Evolutionary conservation across 2,888 invertebrate species (phyloP).

Genomic region (Acleris emargana): DNA sequence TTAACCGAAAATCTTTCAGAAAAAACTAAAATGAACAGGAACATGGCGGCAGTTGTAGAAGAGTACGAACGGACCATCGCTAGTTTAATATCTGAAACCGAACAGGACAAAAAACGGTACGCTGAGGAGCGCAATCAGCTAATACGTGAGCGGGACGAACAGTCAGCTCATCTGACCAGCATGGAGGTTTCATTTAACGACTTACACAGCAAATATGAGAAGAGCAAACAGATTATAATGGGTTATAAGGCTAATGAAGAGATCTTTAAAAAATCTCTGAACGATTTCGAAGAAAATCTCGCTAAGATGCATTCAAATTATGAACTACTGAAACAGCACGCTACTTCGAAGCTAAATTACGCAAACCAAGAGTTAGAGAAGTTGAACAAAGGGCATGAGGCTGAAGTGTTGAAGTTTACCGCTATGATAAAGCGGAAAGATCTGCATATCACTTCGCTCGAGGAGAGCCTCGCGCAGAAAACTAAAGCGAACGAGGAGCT

Average conservation of each 20-base stretch:
- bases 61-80: conserved; percentile 92
- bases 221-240: conserved; percentile 84
- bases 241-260: conserved; percentile 86
- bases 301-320: conserved; percentile 92
- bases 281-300: conserved; percentile 87
- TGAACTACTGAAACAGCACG: conserved; percentile 93
- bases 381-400: conserved; percentile 88
- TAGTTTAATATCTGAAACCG: conserved; percentile 88
- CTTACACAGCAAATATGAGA: conserved; percentile 86
- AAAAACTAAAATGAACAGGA: conserved; percentile 76
- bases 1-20: conserved; percentile 68
- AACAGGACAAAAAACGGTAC: conserved; percentile 85
- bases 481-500: conserved; percentile 94
- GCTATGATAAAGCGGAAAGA: conserved; percentile 95
- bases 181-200: conserved; percentile 86
- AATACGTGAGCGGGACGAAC: conserved; percentile 84
- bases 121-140: conserved; percentile 80
- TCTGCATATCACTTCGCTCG: conserved; percentile 91
- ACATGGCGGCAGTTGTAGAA: conserved; percentile 87
- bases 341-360: conserved; percentile 91
- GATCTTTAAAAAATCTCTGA: conserved; percentile 86
- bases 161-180: conserved; percentile 84
- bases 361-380: conserved; percentile 91
- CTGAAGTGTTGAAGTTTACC: conserved; percentile 92
- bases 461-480: conserved; percentile 93